Conservation (phyloP, 1,140 invertebrate genomes). For the Wasmannia auropunctata region DNA sequence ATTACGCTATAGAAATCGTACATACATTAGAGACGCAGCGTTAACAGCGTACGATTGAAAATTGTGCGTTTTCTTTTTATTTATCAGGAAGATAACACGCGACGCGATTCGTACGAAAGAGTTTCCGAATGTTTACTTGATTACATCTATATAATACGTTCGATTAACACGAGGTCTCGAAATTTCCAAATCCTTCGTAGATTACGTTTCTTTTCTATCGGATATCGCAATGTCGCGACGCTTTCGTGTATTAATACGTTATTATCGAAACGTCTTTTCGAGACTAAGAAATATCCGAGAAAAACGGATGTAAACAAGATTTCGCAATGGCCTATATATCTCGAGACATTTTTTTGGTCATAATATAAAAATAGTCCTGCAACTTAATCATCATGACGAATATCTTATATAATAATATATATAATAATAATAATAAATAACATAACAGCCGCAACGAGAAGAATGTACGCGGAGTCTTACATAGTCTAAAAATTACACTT, state of each 20-base stretch:
- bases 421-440: background rate
- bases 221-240: background rate
- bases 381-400: constrained; percentile 2
- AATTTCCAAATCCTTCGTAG: constrained; percentile 12
- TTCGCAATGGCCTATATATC: background rate
- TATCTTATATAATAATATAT: background rate
- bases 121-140: constrained; percentile 13
- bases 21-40: constrained; percentile 37
- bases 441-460: background rate
- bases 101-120: background rate
- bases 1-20: constrained; percentile 49
- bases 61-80: constrained; percentile 42
- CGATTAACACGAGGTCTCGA: constrained; percentile 11
- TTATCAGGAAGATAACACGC: constrained; percentile 45
- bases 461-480: constrained; percentile 19
- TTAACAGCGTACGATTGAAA: constrained; percentile 17
- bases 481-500: constrained; percentile 39
- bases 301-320: constrained; percentile 10
- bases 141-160: constrained; percentile 16
- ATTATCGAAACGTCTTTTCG: background rate
- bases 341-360: constrained; percentile 7
- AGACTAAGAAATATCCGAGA: constrained; percentile 2
- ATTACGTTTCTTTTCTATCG: background rate
- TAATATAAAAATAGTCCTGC: constrained; percentile 39
- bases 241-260: constrained; percentile 7